These are phyloP conservation scores for Tortricodes alternella DNA, from an alignment of 2,888 invertebrate species.

Conservation along the genomic window DNA sequence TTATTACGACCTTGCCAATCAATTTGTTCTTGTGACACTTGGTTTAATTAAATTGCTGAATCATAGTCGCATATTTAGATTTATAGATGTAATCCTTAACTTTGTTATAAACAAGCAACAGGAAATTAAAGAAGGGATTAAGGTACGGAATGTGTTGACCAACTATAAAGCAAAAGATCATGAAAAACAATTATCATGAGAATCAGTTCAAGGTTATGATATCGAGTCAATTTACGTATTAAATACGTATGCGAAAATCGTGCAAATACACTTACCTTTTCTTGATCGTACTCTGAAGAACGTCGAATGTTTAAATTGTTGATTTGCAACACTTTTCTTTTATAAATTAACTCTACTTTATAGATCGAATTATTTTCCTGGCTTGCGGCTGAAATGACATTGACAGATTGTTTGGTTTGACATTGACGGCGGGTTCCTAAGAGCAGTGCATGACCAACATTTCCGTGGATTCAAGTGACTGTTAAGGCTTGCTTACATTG, in stretches of 20 bases:
- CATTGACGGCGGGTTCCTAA: background rate
- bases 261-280: conserved; percentile 8
- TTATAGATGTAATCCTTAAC: background rate
- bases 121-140: background rate
- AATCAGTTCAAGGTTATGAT: conserved; percentile 21
- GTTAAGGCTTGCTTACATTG: too few species aligned
- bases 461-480: too few species aligned
- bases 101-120: background rate
- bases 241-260: background rate
- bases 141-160: background rate
- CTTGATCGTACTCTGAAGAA: background rate
- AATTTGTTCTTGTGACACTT: background rate
- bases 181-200: background rate
- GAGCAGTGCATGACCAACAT: too few species aligned
- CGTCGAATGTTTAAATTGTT: background rate
- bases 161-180: background rate
- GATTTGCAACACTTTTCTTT: conserved; percentile 16
- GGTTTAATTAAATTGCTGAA: conserved; percentile 13
- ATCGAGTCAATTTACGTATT: background rate
- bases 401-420: background rate
- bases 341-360: conserved; percentile 12
- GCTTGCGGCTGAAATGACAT: conserved; percentile 9
- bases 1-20: conserved; percentile 15
- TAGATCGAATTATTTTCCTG: background rate
- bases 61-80: background rate